A percentile compares a stretch with the other conserved stretches of the same genome.
phyloP scores from a whole-genome alignment of 2,888 invertebrate species.

The Gymnosoma rotundatum region DNA sequence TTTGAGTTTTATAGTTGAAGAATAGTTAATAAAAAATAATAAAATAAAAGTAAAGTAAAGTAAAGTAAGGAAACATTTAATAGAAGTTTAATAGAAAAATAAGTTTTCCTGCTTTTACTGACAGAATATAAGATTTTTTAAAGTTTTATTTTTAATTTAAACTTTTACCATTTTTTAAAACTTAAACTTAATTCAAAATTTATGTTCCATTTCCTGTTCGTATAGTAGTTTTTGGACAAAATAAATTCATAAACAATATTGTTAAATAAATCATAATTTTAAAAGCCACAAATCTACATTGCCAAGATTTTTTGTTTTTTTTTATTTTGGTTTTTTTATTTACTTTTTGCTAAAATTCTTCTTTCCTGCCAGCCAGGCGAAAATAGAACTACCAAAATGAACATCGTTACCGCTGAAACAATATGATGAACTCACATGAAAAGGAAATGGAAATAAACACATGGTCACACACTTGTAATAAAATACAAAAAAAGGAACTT shows the following conservation, averaged over 20 bases:
- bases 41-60: not conserved
- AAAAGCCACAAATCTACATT: constrained; percentile 61
- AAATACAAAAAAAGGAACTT: constrained; percentile 1
- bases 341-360: not conserved
- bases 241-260: constrained; percentile 59
- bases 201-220: constrained; percentile 58
- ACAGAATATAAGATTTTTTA: not conserved
- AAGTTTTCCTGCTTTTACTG: not conserved
- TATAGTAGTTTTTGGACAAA: constrained; percentile 25
- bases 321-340: not conserved
- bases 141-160: constrained; percentile 14
- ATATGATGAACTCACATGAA: constrained; percentile 28
- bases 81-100: not conserved
- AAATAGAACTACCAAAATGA: constrained; percentile 23
- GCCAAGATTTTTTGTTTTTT: constrained; percentile 47
- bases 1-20: constrained; percentile 6
- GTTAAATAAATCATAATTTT: constrained; percentile 64
- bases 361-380: constrained; percentile 27
- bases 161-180: not conserved
- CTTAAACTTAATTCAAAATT: constrained; percentile 47
- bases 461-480: constrained; percentile 22
- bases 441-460: constrained; percentile 40
- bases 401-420: constrained; percentile 17
- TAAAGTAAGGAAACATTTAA: not conserved
- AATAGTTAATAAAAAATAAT: not conserved